A percentile compares a stretch with the other conserved stretches of the same genome.
Evolutionary conservation across 1,140 invertebrate genomes (phyloP).

Genomic region (Drosophila kepulauana): DNA sequence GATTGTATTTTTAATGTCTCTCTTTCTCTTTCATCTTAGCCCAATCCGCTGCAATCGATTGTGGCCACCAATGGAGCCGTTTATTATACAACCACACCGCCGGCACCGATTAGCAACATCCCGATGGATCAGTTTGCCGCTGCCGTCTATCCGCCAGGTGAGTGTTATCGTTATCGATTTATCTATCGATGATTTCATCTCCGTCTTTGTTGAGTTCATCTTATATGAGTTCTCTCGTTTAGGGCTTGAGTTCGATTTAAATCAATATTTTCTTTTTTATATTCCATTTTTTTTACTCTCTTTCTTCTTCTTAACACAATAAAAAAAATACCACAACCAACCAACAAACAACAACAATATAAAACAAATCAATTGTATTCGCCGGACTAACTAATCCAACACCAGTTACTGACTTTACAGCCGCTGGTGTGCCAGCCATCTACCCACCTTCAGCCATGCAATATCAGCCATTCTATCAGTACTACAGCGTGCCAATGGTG

Average conservation of each 20-base stretch:
- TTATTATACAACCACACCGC: conserved; percentile 84
- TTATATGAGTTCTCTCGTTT: neutral
- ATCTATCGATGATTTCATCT: conserved; percentile 9
- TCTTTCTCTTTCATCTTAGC: conserved; percentile 27
- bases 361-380: conserved; percentile 37
- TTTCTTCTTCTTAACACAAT: conserved; percentile 45
- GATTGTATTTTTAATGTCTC: neutral
- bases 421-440: conserved; percentile 84
- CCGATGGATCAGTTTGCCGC: conserved; percentile 85
- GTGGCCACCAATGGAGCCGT: conserved; percentile 84
- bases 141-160: conserved; percentile 84
- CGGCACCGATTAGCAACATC: conserved; percentile 84
- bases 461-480: conserved; percentile 85
- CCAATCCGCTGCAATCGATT: conserved; percentile 79
- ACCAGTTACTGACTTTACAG: conserved; percentile 84
- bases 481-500: conserved; percentile 85
- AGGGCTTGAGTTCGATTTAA: conserved; percentile 56
- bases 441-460: conserved; percentile 85
- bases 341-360: conserved; percentile 51
- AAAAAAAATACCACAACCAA: conserved; percentile 32
- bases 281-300: conserved; percentile 70
- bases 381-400: conserved; percentile 69
- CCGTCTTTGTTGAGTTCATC: conserved; percentile 33
- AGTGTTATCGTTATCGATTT: conserved; percentile 23
- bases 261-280: conserved; percentile 61